Evolutionary conservation across 2,113 vertebrate species (phyloP), one percentile per base, ranked within the genome.

Genomic region (Acrocephalus kingi): DNA sequence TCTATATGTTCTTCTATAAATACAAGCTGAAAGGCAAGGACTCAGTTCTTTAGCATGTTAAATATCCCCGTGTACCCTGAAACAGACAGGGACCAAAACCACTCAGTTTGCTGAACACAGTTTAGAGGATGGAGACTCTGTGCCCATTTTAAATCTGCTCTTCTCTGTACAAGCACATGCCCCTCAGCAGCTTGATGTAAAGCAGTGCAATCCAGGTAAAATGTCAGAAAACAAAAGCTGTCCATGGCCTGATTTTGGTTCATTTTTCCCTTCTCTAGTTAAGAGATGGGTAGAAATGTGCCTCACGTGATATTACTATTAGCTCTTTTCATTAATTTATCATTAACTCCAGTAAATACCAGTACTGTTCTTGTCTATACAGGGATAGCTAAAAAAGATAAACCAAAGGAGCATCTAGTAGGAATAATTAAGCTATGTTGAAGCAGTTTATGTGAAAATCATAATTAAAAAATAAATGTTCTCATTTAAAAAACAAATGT

Each of bases 21-120:
- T 18, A 7, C 10, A 78, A 74, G 33, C 43, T 52, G 31, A 80
- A 58, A 69, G 45, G 22, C 35, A 58, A 56, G n/a, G 54, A 61
- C 24, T n/a, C 18, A 1, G 2, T 11, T 39, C 20, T 69, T 41
- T 6, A 33, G 30, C 8, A 8, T 33, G 19, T 27, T 37, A 68
- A 61, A 68, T 8, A 30, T 14, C 7, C 8, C 43, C 5, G 2
- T 5, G 27, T 25, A 27, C 48, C n/a, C 46, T 43, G 52, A 35
- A 20, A 33, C 2, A 19, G 6, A 2, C 10, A 23, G 63, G 31
- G 51, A 59, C 15, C 27, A 5, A 68, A 90, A 79, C 15, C 0
- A 0, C 17, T 28, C 41, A 3, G 11, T 43, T 58, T 1, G 0
- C 22, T 56, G 58, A 58, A 19, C 21, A 37, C 4, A 14, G 12